phyloP scores from a whole-genome alignment of 1,140 invertebrate genomes.

The Magallana angulata region DNA sequence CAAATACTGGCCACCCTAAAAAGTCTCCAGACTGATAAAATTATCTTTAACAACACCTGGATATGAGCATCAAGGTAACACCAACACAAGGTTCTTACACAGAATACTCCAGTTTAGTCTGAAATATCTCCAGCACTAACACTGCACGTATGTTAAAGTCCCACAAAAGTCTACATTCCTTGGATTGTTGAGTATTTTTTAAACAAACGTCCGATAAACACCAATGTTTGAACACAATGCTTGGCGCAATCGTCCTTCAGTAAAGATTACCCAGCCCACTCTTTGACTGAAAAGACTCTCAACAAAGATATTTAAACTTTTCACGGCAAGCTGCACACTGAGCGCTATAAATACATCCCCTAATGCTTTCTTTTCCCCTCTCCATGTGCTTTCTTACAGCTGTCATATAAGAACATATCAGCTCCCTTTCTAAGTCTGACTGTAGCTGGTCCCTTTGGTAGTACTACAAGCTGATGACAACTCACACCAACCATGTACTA shows the following conservation, averaged over 20 bases:
- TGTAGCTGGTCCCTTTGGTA: neutral
- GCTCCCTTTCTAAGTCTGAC: neutral
- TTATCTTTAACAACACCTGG: constrained; percentile 19
- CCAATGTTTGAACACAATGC: constrained; percentile 24
- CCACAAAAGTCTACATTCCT: constrained; percentile 5
- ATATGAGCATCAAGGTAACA: neutral
- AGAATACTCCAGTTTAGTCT: neutral
- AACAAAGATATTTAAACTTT: constrained; percentile 37
- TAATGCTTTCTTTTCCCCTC: constrained; percentile 25
- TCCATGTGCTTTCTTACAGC: neutral
- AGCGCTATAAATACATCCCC: constrained; percentile 14
- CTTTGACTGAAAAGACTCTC: constrained; percentile 30
- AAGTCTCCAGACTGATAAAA: neutral
- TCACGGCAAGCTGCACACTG: constrained; percentile 29
- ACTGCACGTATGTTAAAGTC: neutral
- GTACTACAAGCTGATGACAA: constrained; percentile 10
- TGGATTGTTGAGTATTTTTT: constrained; percentile 26
- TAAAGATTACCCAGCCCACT: constrained; percentile 5
- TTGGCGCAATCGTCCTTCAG: constrained; percentile 24
- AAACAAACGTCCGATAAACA: constrained; percentile 29
- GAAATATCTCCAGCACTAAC: neutral
- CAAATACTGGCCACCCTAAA: neutral
- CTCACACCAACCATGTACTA: neutral
- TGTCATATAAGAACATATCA: neutral
- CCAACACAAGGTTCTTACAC: neutral